Evolutionary conservation across 2,797 vertebrate genomes (phyloP), one percentile per base, ranked within the genome.

Genomic region (Adrianichthys oophorus): DNA sequence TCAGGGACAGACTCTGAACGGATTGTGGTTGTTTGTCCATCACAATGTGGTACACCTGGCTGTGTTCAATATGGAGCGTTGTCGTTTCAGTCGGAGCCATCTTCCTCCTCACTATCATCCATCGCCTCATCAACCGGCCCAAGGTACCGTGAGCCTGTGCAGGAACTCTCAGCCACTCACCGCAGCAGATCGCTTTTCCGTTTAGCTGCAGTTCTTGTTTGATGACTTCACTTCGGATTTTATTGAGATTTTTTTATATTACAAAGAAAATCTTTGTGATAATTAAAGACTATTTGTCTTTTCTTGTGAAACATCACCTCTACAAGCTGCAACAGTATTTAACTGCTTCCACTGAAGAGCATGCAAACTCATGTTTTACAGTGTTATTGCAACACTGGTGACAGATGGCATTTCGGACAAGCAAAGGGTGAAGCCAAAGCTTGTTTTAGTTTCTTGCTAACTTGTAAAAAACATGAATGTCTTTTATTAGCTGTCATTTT

Each of bases 11-110:
- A 23, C n/a, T 14, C 41, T 16, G 64, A 26, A 56, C 64, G 14
- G 59, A 49, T 63, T 17, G 44, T 56, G 50, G 3, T 47, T 23
- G 41, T 56, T 52, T 63, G 57, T 56, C 41, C 26, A 17, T 24
- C 65, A 55, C n/a, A 52, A 84, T 85, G 83, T 87, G 85, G 83
- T 62, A 73, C 13, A 41, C 59, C 10, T 87, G 85, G 84, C 54
- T 83, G 24, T 79, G 15, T 47, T 73, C 80, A 2, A 4, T 69
- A 41, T 86, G 84, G 85, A 83, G 82, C 24, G 68, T 80, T 54
- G 76, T 72, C 8, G 55, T 76, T 52, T 85, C 86, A 24, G 12
- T 85, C 0, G 83, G 65, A 63, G 81, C 60, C 64, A 62, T 88
- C 64, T 60, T 65, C 40, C 52, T 85, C 60, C 41, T 87, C 53